Percentiles rank a stretch among this genome's conserved stretches.
Evolutionary conservation across 2,888 invertebrate genomes (phyloP).

Genomic region (Amorpha juglandis): DNA sequence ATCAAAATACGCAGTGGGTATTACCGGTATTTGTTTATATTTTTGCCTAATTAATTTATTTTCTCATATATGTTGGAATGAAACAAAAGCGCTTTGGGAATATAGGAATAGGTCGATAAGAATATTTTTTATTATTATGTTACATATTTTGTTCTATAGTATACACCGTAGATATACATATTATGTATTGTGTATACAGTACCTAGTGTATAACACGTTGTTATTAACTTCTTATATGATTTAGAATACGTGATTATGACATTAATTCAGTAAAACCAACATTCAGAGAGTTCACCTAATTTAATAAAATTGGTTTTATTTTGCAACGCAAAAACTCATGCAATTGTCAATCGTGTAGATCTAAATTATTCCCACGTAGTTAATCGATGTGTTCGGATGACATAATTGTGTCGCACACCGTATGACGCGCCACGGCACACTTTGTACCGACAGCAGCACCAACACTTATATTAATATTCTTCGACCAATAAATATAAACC

Average conservation of each 20-base stretch:
- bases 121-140: neutral
- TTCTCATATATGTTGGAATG: neutral
- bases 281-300: constrained; percentile 24
- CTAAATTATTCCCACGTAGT: constrained; percentile 63
- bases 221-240: constrained; percentile 17
- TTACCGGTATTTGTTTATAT: neutral
- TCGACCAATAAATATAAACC: no score
- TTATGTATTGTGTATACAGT: neutral
- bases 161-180: neutral
- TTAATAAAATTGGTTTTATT: constrained; percentile 27
- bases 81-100: neutral
- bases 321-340: constrained; percentile 26
- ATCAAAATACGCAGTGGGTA: neutral
- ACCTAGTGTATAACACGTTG: neutral
- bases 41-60: constrained; percentile 19
- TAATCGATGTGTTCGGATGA: constrained; percentile 64
- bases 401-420: constrained; percentile 62
- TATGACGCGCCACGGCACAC: constrained; percentile 33
- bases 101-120: neutral
- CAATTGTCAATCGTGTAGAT: constrained; percentile 25
- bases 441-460: constrained; percentile 42
- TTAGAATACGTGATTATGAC: constrained; percentile 10
- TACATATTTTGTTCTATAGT: neutral
- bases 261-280: constrained; percentile 26
- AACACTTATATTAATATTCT: neutral